Percentiles rank a stretch among this genome's conserved stretches.
These are phyloP conservation scores for Apeltes quadracus DNA, from an alignment of 2,113 vertebrate genomes.

Conservation along the genomic window DNA sequence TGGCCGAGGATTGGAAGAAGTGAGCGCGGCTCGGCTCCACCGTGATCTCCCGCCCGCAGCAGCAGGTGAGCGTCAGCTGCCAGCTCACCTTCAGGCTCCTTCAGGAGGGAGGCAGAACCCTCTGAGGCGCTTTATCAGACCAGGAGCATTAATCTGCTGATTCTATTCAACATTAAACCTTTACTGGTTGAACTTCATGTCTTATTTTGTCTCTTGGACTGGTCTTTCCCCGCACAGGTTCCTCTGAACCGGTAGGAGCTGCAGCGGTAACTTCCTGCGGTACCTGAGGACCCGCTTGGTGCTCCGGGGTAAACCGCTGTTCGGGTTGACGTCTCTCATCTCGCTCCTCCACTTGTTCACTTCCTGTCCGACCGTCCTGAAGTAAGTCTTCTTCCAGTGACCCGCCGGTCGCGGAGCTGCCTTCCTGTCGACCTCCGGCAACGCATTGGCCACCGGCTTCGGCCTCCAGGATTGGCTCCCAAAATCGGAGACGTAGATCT, in stretches of 20 bases:
- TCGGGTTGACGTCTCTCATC: slow-evolving; percentile 21
- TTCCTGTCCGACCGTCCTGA: slow-evolving; percentile 25
- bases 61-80: slow-evolving; percentile 44
- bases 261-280: background rate
- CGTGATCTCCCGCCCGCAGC: background rate
- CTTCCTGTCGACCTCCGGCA: accelerated
- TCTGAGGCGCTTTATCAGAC: too few relatives aligned
- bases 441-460: accelerated
- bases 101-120: too few relatives aligned
- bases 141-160: too few relatives aligned
- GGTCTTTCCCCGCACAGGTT: too few relatives aligned
- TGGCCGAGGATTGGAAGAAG: slow-evolving; percentile 45
- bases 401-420: background rate
- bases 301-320: slow-evolving; percentile 50
- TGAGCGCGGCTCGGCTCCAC: slow-evolving; percentile 7
- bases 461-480: slow-evolving; percentile 33
- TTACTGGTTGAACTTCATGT: too few relatives aligned
- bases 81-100: slow-evolving; percentile 56
- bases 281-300: slow-evolving; percentile 57
- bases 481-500: slow-evolving; percentile 51
- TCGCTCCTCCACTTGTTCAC: slow-evolving; percentile 47
- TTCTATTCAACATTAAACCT: too few relatives aligned
- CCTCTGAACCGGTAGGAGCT: too few relatives aligned
- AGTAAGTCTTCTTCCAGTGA: slow-evolving; percentile 61
- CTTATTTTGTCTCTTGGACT: too few relatives aligned